Evolutionary conservation across 2,113 vertebrate genomes (phyloP).

Genomic region (Arothron firmamentum): DNA sequence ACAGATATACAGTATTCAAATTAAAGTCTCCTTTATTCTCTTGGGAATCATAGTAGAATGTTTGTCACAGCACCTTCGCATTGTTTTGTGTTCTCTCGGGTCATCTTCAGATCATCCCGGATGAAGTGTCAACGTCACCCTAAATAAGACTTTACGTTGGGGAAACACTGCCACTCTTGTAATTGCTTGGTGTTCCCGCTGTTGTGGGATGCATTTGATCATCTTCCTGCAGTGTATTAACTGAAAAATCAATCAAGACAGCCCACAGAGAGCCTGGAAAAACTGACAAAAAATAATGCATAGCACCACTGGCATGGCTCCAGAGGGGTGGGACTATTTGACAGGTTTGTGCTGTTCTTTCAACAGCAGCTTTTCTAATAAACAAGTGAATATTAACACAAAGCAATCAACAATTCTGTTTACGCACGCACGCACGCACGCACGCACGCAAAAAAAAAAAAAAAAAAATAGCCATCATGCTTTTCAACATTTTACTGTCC

Average conservation of each 20-base stretch:
- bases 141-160: constrained; percentile 34
- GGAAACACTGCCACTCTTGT: constrained; percentile 29
- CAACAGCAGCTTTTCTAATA: constrained; percentile 21
- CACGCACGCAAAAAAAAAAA: too few relatives aligned
- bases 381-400: constrained; percentile 50
- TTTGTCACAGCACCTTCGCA: not conserved
- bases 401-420: constrained; percentile 41
- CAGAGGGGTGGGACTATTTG: constrained; percentile 38
- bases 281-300: constrained; percentile 61
- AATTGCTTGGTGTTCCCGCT: constrained; percentile 35
- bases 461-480: not conserved
- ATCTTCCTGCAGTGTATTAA: constrained; percentile 50
- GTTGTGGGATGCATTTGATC: constrained; percentile 44
- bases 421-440: constrained; percentile 24
- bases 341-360: constrained; percentile 45
- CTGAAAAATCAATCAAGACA: constrained; percentile 58
- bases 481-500: too few relatives aligned
- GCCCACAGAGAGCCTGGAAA: constrained; percentile 36
- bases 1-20: too few relatives aligned
- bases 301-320: constrained; percentile 27
- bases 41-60: too few relatives aligned
- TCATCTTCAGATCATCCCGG: constrained; percentile 28
- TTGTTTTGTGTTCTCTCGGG: constrained; percentile 26
- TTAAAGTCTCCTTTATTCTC: too few relatives aligned
- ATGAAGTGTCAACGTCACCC: constrained; percentile 36